Conservation (phyloP, 2,797 vertebrate genomes). For the Champsocephalus gunnari region DNA sequence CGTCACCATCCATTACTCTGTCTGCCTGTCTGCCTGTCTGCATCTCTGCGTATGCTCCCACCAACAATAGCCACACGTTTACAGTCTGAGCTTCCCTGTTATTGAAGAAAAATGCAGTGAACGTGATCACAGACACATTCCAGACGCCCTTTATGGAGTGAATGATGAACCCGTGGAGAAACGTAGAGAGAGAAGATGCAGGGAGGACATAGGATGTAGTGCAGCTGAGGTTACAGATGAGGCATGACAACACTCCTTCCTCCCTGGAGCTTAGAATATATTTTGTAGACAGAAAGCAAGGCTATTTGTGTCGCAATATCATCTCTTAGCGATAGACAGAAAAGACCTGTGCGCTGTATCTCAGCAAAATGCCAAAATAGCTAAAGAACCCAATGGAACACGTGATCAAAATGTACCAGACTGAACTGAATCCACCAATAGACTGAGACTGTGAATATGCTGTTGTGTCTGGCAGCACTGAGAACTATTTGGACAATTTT, state of each 20-base stretch:
- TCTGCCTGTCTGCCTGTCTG: conserved; percentile 51
- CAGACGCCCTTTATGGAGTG: conserved; percentile 65
- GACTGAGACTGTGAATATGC: conserved; percentile 55
- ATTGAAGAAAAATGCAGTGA: conserved; percentile 69
- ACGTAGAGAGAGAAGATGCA: conserved; percentile 24
- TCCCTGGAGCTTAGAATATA: conserved; percentile 4
- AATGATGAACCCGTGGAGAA: conserved; percentile 46
- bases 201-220: conserved; percentile 58
- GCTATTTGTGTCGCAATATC: conserved; percentile 12
- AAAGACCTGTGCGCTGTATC: conserved; percentile 37
- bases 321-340: conserved; percentile 51
- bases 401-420: conserved; percentile 37
- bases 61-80: conserved; percentile 52
- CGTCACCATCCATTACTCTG: conserved; percentile 48
- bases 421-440: conserved; percentile 48
- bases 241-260: conserved; percentile 25
- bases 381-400: conserved; percentile 36
- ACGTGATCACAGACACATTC: conserved; percentile 78
- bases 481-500: conserved; percentile 75
- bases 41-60: conserved; percentile 40
- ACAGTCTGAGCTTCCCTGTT: conserved; percentile 55
- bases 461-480: conserved; percentile 70
- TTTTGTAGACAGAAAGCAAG: conserved; percentile 10
- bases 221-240: conserved; percentile 64
- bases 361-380: conserved; percentile 53